Evolutionary conservation across 2,113 vertebrate species (phyloP), one percentile per base, ranked within the genome.

Genomic region (Periophthalmus modestus): DNA sequence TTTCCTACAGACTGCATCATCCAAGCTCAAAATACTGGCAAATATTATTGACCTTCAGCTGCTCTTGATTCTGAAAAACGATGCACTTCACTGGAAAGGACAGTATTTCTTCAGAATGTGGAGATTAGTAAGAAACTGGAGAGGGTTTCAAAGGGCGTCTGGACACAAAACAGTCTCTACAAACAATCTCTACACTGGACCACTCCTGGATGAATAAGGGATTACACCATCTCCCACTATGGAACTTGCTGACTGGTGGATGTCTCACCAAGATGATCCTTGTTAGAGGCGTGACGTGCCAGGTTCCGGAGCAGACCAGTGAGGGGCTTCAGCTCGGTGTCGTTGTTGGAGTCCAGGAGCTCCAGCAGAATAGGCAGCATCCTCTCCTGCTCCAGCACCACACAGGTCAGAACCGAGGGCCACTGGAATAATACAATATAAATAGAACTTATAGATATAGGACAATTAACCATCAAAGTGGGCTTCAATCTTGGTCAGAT

Each of bases 251-350:
- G 39, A 10, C 39, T 9, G 0, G 39, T 43, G 39, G 39, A 43
- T 62, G 91, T 94, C 95, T 94, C 83, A 99, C 97, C 96, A 91
- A 97, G 94, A 87, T 96, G 94, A 0, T 95, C 95, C 91, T 98
- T 98, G 87, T 97, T 96, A 74, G 90, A 86, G 14, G 93, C 91
- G 0, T 98, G 95, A 23, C 94, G 91, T 46, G 96, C 94, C 79
- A 99, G 91, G 83, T 99, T 99, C 21, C 96, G 94, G 79, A 98
- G 94, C 72, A 99, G 94, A 5, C 97, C 97, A 0, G 95, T 98
- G 72, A 98, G 90, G 0, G 97, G 95, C 67, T 94, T 95, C 72
- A 98, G 93, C 89, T 97, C 95, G 73, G 89, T 82, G 33, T 96
- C 95, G 70, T 93, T 95, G 0, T 94, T 90, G 0, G 93, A 95